Conservation (phyloP, 2,888 invertebrate genomes). For the Synergus japonicus region DNA sequence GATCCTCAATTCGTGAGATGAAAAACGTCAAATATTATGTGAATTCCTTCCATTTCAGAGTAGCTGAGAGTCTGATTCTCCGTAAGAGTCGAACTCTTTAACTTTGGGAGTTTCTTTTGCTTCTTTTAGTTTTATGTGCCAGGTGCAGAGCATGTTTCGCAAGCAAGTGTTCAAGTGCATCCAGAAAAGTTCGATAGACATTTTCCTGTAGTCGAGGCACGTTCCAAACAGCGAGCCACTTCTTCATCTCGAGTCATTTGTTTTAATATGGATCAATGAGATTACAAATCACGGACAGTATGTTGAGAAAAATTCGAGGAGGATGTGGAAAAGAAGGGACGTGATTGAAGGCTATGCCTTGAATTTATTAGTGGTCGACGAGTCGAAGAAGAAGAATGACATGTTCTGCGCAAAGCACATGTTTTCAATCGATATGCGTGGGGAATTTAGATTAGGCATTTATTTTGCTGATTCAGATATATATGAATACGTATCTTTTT, state of each 20-base stretch:
- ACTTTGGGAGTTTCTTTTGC: not conserved
- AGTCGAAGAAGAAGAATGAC: not conserved
- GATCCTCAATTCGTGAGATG: not conserved
- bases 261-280: constrained; percentile 17
- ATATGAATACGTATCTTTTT: not conserved
- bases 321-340: not conserved
- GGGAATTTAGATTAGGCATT: not conserved
- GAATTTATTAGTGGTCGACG: not conserved
- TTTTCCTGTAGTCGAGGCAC: constrained; percentile 12
- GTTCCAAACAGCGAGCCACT: constrained; percentile 12
- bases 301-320: not conserved
- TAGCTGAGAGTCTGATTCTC: not conserved
- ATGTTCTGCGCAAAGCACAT: not conserved
- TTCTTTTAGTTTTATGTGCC: not conserved
- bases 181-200: not conserved
- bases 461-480: not conserved
- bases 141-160: constrained; percentile 25
- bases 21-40: constrained; percentile 5
- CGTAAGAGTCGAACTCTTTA: not conserved
- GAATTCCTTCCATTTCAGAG: not conserved
- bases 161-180: constrained; percentile 11
- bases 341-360: not conserved
- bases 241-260: constrained; percentile 17
- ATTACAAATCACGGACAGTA: constrained; percentile 16
- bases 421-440: not conserved